A percentile compares a stretch with the other conserved stretches of the same genome.
Evolutionary conservation across 2,113 vertebrate genomes (phyloP).

Genomic region (Nicator chloris): DNA sequence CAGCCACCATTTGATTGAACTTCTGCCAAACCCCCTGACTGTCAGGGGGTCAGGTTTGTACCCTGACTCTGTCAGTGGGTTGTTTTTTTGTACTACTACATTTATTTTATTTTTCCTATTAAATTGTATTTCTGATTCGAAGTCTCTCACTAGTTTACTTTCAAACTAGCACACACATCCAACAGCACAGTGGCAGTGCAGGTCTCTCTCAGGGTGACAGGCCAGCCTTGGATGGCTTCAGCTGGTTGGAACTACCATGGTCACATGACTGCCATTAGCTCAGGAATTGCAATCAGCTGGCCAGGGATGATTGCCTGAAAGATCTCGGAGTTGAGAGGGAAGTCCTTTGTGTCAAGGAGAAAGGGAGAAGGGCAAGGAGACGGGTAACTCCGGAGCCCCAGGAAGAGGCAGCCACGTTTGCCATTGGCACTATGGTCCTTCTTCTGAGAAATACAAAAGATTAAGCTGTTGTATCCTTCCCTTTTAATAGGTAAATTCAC

Average conservation of each 20-base stretch:
- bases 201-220: rapidly evolving
- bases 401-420: background rate
- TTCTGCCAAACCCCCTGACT: no score
- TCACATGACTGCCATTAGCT: background rate
- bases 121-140: no score
- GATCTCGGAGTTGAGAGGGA: background rate
- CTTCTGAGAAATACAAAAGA: background rate
- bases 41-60: no score
- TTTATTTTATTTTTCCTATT: no score
- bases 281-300: rapidly evolving
- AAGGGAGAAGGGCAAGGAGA: background rate
- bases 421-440: rapidly evolving
- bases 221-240: background rate
- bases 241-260: background rate
- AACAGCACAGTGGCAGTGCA: rapidly evolving
- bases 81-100: no score
- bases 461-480: background rate
- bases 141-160: no score
- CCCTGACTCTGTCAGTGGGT: no score
- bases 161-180: no score
- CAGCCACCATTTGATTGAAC: no score
- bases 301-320: background rate
- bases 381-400: rapidly evolving
- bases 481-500: background rate
- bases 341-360: background rate